Conservation (phyloP, 2,113 vertebrate genomes). For the Hypocryptadius cinnamomeus region DNA sequence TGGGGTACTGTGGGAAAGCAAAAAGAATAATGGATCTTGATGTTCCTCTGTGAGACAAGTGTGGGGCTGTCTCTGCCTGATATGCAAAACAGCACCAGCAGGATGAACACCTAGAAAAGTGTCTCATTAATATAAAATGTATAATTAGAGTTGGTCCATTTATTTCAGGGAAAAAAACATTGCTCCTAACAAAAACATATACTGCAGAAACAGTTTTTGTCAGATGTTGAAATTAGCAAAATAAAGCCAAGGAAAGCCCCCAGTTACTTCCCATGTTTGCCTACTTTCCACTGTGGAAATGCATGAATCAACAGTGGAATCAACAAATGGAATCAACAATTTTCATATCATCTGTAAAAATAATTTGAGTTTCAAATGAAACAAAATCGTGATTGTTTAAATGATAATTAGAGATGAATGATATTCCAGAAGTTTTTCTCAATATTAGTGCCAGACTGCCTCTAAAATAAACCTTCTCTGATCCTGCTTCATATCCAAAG, state of each 20-base stretch:
- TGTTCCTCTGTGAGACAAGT: neutral
- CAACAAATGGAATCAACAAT: neutral
- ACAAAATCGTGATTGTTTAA: neutral
- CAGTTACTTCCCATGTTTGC: neutral
- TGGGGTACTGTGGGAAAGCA: neutral
- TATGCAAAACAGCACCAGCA: neutral
- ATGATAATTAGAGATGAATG: neutral
- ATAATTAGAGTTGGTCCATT: neutral
- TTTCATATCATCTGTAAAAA: neutral
- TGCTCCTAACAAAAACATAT: neutral
- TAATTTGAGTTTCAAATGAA: neutral
- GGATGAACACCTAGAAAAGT: neutral
- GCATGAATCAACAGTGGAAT: neutral
- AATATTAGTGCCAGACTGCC: neutral
- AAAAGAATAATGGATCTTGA: neutral
- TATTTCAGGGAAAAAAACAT: rapidly evolving
- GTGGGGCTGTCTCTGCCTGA: neutral
- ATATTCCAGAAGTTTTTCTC: neutral
- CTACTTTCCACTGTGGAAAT: neutral
- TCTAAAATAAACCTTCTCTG: neutral
- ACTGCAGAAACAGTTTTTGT: neutral
- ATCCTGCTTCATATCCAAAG: neutral
- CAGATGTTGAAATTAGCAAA: neutral
- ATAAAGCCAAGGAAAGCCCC: neutral
- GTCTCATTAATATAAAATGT: neutral